Evolutionary conservation across 2,888 invertebrate genomes (phyloP).

Genomic region (Hypselothyrea guttata): DNA sequence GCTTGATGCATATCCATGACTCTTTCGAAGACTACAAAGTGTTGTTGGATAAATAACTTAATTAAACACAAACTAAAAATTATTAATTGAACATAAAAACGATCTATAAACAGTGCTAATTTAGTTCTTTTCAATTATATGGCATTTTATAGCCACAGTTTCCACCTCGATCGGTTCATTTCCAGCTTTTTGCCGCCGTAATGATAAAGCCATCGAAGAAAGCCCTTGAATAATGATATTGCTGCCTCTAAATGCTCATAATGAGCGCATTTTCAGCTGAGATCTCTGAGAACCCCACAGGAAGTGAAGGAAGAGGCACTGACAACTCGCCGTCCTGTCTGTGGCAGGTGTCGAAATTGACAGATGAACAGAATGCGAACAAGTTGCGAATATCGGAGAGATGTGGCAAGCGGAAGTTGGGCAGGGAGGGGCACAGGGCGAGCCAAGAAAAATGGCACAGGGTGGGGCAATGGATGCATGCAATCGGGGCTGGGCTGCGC

Average conservation of each 20-base stretch:
- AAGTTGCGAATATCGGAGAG: slow-evolving; percentile 18
- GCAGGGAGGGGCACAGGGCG: slow-evolving; percentile 35
- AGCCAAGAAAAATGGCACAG: slow-evolving; percentile 32
- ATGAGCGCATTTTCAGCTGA: slow-evolving; percentile 14
- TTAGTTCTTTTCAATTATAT: no score
- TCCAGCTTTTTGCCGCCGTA: slow-evolving; percentile 9
- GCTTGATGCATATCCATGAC: no score
- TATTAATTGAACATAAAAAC: no score
- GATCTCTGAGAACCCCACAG: slow-evolving; percentile 47
- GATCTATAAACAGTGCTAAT: background rate
- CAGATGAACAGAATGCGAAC: slow-evolving; percentile 63
- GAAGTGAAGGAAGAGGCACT: slow-evolving; percentile 40
- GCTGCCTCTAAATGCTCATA: slow-evolving; percentile 18
- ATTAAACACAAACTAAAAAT: no score
- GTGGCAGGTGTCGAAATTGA: slow-evolving; percentile 75
- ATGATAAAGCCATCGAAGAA: slow-evolving; percentile 22
- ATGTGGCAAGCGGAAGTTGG: slow-evolving; percentile 48
- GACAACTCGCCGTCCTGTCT: slow-evolving; percentile 49
- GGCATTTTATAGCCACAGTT: slow-evolving; percentile 12
- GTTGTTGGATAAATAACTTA: no score
- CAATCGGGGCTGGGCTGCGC: background rate
- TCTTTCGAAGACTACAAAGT: no score
- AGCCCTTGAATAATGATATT: slow-evolving; percentile 11
- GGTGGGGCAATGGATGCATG: slow-evolving; percentile 2
- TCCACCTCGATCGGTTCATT: slow-evolving; percentile 9